These are phyloP conservation scores for Microtus oregoni DNA, from an alignment of 2,113 vertebrate species.

Conservation along the genomic window DNA sequence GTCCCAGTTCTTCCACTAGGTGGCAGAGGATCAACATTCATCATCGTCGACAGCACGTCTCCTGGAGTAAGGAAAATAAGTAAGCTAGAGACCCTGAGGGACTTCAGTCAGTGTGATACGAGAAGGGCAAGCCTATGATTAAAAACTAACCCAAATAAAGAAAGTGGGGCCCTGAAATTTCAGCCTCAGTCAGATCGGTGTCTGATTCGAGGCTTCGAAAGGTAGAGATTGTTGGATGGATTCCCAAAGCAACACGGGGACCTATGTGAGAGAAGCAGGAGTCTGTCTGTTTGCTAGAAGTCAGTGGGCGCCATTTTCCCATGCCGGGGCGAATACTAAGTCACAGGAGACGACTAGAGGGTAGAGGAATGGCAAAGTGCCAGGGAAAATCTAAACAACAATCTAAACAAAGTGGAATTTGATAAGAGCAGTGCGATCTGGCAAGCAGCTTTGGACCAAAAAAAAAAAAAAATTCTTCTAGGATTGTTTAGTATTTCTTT, in stretches of 20 bases:
- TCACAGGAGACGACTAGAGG: conserved; percentile 67
- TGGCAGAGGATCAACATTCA: conserved; percentile 81
- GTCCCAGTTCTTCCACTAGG: conserved; percentile 76
- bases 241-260: conserved; percentile 77
- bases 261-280: conserved; percentile 66
- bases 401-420: conserved; percentile 50
- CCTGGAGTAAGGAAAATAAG: conserved; percentile 64
- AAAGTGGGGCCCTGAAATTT: conserved; percentile 78
- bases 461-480: conserved; percentile 21
- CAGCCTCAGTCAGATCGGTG: conserved; percentile 77
- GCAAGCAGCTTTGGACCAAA: conserved; percentile 40
- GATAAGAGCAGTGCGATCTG: conserved; percentile 44
- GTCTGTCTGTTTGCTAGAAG: conserved; percentile 71
- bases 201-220: conserved; percentile 82
- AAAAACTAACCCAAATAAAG: conserved; percentile 80
- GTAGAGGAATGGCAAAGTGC: conserved; percentile 55
- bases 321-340: conserved; percentile 68
- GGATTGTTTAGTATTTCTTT: conserved; percentile 57
- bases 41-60: conserved; percentile 37
- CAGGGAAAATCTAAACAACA: conserved; percentile 61
- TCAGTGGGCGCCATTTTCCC: conserved; percentile 77
- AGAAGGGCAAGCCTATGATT: conserved; percentile 80
- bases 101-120: conserved; percentile 71
- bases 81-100: conserved; percentile 77
- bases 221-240: conserved; percentile 75